Evolutionary conservation across 2,888 invertebrate genomes (phyloP).

Genomic region (Esperia sulphurella): DNA sequence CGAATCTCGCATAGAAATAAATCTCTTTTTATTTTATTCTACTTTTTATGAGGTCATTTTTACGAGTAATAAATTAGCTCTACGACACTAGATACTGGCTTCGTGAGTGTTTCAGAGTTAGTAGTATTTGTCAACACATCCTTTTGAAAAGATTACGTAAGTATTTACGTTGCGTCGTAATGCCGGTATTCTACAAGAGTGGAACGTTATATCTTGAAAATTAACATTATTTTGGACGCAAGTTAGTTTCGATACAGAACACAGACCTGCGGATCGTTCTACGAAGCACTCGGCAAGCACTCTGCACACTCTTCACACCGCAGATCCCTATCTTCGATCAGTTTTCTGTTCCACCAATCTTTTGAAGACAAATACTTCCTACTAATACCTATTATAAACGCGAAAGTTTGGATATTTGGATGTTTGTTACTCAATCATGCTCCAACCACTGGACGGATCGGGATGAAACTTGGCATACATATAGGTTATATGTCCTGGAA

Average conservation of each 20-base stretch:
- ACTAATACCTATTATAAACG: too few relatives aligned
- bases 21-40: slow-evolving; percentile 39
- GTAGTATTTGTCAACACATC: slow-evolving; percentile 20
- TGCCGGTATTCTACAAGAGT: background rate
- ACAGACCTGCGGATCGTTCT: too few relatives aligned
- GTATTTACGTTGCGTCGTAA: background rate
- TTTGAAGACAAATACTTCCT: too few relatives aligned
- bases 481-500: too few relatives aligned
- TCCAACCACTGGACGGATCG: too few relatives aligned
- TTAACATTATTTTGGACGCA: background rate
- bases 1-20: slow-evolving; percentile 38
- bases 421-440: too few relatives aligned
- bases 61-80: slow-evolving; percentile 44
- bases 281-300: too few relatives aligned
- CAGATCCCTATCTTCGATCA: too few relatives aligned
- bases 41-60: slow-evolving; percentile 41
- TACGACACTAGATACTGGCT: slow-evolving; percentile 31
- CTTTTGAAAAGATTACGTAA: slow-evolving; percentile 1
- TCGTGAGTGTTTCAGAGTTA: slow-evolving; percentile 29
- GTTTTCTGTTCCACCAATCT: too few relatives aligned
- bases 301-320: too few relatives aligned
- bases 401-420: too few relatives aligned
- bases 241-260: background rate
- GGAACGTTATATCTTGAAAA: background rate
- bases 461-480: too few relatives aligned